phyloP scores from a whole-genome alignment of 2,113 vertebrate species.

The Eclectus roratus region DNA sequence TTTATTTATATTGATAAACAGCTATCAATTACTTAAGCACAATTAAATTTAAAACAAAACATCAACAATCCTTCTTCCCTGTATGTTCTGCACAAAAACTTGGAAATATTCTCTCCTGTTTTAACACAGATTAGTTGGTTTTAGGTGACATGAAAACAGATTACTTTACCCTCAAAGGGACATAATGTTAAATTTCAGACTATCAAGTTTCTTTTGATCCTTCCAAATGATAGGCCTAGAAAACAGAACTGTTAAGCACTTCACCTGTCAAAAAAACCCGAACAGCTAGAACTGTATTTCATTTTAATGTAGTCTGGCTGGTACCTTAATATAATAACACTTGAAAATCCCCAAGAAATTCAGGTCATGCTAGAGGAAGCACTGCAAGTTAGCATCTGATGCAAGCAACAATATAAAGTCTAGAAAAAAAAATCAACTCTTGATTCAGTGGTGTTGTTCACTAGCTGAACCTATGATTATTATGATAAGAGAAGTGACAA shows the following conservation, averaged over 20 bases:
- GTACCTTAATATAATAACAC: background rate
- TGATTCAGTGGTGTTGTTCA: background rate
- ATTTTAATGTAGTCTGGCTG: slow-evolving; percentile 11
- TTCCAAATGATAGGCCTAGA: background rate
- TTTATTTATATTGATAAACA: background rate
- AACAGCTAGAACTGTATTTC: background rate
- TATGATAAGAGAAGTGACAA: background rate
- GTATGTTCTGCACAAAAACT: background rate
- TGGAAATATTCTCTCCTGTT: background rate
- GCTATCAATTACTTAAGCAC: background rate
- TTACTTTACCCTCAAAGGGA: background rate
- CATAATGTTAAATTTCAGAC: background rate
- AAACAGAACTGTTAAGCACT: slow-evolving; percentile 10
- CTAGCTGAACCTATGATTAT: background rate
- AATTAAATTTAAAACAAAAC: background rate
- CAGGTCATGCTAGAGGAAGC: background rate
- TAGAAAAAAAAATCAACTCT: background rate
- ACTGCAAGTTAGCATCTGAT: background rate
- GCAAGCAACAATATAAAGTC: background rate
- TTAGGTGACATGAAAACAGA: background rate
- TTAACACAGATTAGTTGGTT: background rate
- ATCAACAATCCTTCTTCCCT: background rate
- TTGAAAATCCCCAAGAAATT: slow-evolving; percentile 36
- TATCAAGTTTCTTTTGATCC: background rate
- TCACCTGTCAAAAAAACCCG: slow-evolving; percentile 13